Base-by-base conservation (phyloP, 1,140 invertebrate species). In the Muscidifurax raptorellus region DNA sequence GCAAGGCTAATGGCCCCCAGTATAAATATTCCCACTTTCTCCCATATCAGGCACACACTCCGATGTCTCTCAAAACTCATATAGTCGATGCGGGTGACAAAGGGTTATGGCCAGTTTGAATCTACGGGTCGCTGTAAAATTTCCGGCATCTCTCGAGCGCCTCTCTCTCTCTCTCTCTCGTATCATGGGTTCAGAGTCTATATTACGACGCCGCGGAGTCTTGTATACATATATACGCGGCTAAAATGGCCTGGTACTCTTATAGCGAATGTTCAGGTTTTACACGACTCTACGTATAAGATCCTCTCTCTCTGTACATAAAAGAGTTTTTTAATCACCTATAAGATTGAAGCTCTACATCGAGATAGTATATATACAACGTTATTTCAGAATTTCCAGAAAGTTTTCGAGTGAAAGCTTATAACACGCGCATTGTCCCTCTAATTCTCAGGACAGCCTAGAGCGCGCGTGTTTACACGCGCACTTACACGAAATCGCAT, bases 211-310 rank as follows among this genome's bases (percentile, higher is more conserved):
- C 4, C 2, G 2, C 30, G 71, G 5, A 6, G 2, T 7, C n/a
- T 32, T 40, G 32, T 74, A 77, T 15, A 52, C 47, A 52, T 77
- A 74, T 22, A n/a, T 77, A 59, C 27, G n/a, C 75, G 22, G 25
- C 40, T 52, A 15, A 52, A 52, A 52, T 12, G 15, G 15, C 10
- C 47, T 18, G 13, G 4, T 59, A n/a, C 18, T 22, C 18, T 22
- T 22, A 22, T 6, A 59, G 52, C 6, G 47, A 52, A 22, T n/a
- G 52, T 59, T 59, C 52, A 59, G 52, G 22, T 59, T 59, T 59
- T 59, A 59, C 52, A n/a, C 52, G 22, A 52, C 47, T 52, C 47
- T 52, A 10, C 40, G n/a, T n/a, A n/a, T n/a, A 9, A 12, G 36
- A 40, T 40, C 7, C 36, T 40, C 9, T n/a, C n/a, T n/a, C n/a